phyloP scores from a whole-genome alignment of 1,140 invertebrate species.

The Araneus ventricosus region DNA sequence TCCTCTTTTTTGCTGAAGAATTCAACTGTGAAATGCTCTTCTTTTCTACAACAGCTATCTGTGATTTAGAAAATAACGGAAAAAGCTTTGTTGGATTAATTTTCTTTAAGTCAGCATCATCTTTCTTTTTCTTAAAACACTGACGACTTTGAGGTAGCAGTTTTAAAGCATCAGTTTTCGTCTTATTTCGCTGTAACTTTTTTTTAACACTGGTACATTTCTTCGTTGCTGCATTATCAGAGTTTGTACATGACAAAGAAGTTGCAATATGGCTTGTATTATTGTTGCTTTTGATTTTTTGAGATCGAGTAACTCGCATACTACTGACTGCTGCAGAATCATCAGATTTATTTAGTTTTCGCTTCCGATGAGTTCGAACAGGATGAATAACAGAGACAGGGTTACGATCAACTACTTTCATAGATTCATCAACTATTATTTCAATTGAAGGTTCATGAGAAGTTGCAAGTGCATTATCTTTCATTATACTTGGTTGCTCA shows the following conservation, averaged over 20 bases:
- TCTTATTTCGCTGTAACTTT: neutral
- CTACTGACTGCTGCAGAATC: neutral
- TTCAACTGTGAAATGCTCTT: neutral
- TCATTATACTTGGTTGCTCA: neutral
- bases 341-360: neutral
- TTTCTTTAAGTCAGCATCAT: neutral
- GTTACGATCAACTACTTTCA: neutral
- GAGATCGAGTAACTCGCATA: neutral
- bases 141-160: neutral
- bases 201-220: neutral
- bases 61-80: constrained; percentile 31
- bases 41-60: neutral
- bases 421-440: neutral
- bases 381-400: neutral
- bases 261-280: neutral
- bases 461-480: neutral
- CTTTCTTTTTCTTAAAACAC: neutral
- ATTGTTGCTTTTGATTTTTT: neutral
- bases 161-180: neutral
- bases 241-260: neutral
- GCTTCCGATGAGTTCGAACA: neutral
- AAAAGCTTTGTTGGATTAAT: neutral
- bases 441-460: neutral
- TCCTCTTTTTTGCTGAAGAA: neutral
- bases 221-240: neutral